Evolutionary conservation across 2,797 vertebrate species (phyloP).

Genomic region (Mionectes olivaceus): DNA sequence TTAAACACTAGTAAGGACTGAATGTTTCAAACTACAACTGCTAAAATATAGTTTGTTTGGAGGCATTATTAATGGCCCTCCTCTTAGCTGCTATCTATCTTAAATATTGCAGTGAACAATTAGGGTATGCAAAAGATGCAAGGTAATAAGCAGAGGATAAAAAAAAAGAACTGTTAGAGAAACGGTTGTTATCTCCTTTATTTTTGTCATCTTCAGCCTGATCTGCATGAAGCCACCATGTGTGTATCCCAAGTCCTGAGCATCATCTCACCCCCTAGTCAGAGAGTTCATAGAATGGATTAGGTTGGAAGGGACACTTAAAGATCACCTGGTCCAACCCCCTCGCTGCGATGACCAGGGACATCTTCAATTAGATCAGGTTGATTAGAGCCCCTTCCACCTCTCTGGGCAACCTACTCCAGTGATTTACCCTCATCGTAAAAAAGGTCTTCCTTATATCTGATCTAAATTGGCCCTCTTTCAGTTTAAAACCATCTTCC

Average conservation of each 20-base stretch:
- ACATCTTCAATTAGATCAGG: neutral
- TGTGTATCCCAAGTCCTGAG: neutral
- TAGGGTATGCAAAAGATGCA: neutral
- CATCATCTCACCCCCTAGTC: neutral
- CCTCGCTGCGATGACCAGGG: neutral
- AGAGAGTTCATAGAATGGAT: neutral
- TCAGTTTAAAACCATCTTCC: neutral
- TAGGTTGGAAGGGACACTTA: neutral
- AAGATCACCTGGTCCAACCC: neutral
- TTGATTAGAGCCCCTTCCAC: neutral
- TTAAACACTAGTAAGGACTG: neutral
- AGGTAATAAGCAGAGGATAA: neutral
- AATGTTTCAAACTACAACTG: neutral
- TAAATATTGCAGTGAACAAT: neutral
- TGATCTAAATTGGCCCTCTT: neutral
- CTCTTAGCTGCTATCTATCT: neutral
- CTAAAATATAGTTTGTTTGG: neutral
- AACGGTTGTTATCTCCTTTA: neutral
- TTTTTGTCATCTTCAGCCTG: neutral
- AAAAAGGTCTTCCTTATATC: neutral
- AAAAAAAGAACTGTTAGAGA: neutral
- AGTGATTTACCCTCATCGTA: neutral
- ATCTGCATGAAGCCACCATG: fast-evolving
- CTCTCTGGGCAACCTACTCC: neutral
- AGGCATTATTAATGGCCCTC: neutral